Evolutionary conservation across 2,888 invertebrate genomes (phyloP), one percentile per base, ranked within the genome.

Genomic region (Eupithecia centaureata): DNA sequence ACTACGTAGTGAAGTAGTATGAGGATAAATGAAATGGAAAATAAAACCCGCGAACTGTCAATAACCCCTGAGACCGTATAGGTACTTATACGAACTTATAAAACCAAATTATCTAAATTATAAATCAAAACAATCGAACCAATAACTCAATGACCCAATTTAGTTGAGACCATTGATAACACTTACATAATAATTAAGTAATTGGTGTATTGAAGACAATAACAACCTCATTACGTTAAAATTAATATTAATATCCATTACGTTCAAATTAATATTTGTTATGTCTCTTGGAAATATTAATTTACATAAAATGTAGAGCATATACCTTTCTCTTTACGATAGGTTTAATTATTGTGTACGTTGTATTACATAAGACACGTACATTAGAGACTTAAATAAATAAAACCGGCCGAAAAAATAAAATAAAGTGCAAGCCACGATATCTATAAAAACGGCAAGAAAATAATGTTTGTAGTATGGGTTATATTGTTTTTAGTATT

Each of bases 151-250:
- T 56, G 56, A 56, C 56, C 56, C 5, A 56, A 56, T 8, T 32
- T 4, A 32, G n/a, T n/a, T 7, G 54, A 54, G 28, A 28, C 28
- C 51, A 54, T 28, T 54, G 18, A 15, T 7, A 18, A n/a, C 25
- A n/a, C n/a, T 52, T 61, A 61, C 61, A 54, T 62, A 56, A 63
- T 27, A 4, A 30, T 28, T 35, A 62, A 33, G 25, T 61, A 61
- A 61, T 61, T 32, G 35, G 35, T 47, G 60, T 28, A 18, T n/a
- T 61, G 35, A 35, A 62, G 54, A 54, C 61, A 54, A 52, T 52
- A 38, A 57, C 52, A 61, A 32, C n/a, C 28, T 57, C 22, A 57
- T 30, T 56, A 56, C 54, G 10, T 7, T 15, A 25, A 18, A 52
- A 54, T 27, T 51, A 25, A 51, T 8, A 22, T 18, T 4, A 18